Percentiles rank a stretch among this genome's conserved stretches.
phyloP scores from a whole-genome alignment of 2,797 vertebrate genomes.

The Neosilurus hyrtlii region DNA sequence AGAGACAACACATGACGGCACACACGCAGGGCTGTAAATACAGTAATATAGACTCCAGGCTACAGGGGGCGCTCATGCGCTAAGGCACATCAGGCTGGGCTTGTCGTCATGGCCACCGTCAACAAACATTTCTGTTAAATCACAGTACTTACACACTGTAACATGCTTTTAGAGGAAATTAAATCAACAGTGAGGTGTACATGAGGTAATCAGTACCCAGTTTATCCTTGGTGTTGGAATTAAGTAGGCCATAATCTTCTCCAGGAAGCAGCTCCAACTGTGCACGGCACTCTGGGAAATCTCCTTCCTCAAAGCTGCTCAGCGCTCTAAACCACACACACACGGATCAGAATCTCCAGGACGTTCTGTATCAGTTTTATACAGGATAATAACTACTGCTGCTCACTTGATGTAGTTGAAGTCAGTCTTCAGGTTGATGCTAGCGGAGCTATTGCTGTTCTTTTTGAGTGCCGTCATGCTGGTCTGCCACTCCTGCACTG shows the following conservation, averaged over 20 bases:
- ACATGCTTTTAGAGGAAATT: too few relatives aligned
- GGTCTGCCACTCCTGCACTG: conserved; percentile 94
- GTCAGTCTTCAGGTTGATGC: conserved; percentile 86
- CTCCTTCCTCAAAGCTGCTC: conserved; percentile 89
- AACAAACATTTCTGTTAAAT: too few relatives aligned
- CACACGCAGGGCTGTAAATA: too few relatives aligned
- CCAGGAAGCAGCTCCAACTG: conserved; percentile 93
- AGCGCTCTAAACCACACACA: conserved; percentile 75
- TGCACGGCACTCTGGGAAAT: conserved; percentile 82
- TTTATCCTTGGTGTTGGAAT: conserved; percentile 87
- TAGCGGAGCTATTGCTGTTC: conserved; percentile 74
- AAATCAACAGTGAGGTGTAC: too few relatives aligned
- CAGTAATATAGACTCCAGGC: too few relatives aligned
- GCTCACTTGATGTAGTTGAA: conserved; percentile 92
- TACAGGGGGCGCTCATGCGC: too few relatives aligned
- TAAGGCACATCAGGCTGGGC: too few relatives aligned
- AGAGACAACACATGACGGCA: too few relatives aligned
- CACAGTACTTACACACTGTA: too few relatives aligned
- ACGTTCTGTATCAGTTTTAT: background rate
- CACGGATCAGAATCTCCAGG: background rate
- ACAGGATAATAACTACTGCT: background rate
- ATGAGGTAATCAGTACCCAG: conserved; percentile 74
- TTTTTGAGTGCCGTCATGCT: conserved; percentile 85
- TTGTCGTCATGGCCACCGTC: too few relatives aligned
- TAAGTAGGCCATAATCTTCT: conserved; percentile 88